A percentile compares a stretch with the other conserved stretches of the same genome.
Conservation (phyloP, 2,797 vertebrate species). For the Oceanodroma leucorhoa region DNA sequence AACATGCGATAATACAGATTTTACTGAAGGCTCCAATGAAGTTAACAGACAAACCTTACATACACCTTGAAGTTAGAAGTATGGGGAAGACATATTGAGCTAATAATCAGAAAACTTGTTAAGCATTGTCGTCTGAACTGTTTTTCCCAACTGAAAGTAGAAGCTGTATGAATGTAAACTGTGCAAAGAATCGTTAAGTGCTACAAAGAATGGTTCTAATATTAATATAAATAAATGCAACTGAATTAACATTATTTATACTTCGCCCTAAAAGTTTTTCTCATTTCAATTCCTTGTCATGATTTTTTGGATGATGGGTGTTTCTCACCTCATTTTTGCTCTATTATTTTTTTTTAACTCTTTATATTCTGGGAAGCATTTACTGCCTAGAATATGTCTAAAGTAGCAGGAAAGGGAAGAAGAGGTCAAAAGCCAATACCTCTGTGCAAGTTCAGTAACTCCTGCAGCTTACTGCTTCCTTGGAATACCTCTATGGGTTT, state of each 20-base stretch:
- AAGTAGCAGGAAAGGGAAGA: background rate
- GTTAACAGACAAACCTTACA: no score
- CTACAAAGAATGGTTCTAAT: background rate
- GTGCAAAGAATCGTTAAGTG: background rate
- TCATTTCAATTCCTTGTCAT: background rate
- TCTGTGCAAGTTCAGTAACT: background rate
- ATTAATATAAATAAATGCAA: background rate
- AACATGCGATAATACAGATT: fast-evolving
- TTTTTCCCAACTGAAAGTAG: background rate
- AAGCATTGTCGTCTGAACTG: background rate
- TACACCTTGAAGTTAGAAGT: background rate
- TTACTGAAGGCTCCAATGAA: background rate
- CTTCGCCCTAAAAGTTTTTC: background rate
- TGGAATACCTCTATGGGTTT: background rate
- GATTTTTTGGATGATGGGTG: background rate
- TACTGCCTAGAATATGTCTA: background rate
- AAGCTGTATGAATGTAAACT: background rate
- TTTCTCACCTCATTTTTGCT: background rate
- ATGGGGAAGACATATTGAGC: background rate
- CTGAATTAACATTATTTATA: background rate
- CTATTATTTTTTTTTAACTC: background rate
- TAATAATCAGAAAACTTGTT: background rate
- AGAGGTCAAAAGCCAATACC: background rate
- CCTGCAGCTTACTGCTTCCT: background rate
- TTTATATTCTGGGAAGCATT: background rate